phyloP scores from a whole-genome alignment of 2,797 vertebrate genomes.

The Mormyrus hasselquistii region DNA sequence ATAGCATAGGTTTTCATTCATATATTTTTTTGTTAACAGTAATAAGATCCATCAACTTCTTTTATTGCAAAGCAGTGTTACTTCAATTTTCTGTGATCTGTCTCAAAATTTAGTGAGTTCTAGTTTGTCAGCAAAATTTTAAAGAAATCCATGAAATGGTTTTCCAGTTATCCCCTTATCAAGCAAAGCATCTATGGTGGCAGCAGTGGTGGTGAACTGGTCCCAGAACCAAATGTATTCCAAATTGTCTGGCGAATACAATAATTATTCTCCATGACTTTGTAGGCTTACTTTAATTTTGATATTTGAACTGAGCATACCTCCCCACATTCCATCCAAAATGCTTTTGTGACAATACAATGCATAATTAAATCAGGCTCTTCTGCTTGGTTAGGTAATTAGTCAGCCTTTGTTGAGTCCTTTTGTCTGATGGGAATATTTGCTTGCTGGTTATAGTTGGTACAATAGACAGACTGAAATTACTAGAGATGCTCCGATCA shows the following conservation, averaged over 20 bases:
- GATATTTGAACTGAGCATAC: neutral
- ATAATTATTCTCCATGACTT: neutral
- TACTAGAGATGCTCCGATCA: too few relatives aligned
- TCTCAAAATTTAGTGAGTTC: neutral
- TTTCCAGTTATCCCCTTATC: neutral
- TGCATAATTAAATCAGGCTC: slow-evolving; percentile 68
- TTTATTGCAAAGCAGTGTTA: neutral
- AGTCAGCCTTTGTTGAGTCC: slow-evolving; percentile 48
- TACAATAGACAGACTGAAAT: neutral
- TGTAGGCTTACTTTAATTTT: slow-evolving; percentile 5
- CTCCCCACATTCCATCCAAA: slow-evolving; percentile 34
- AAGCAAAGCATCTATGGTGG: neutral
- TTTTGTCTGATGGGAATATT: slow-evolving; percentile 45
- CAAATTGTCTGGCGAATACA: neutral
- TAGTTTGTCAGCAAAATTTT: neutral
- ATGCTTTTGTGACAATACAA: slow-evolving; percentile 57
- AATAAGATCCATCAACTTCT: neutral
- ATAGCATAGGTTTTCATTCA: neutral
- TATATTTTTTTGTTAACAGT: neutral
- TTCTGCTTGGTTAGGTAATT: slow-evolving; percentile 62
- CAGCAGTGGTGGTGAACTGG: neutral
- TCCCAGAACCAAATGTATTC: neutral
- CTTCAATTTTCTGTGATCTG: neutral
- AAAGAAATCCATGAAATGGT: neutral
- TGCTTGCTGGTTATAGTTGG: slow-evolving; percentile 38